phyloP scores from a whole-genome alignment of 2,113 vertebrate species.

The Menura novaehollandiae region DNA sequence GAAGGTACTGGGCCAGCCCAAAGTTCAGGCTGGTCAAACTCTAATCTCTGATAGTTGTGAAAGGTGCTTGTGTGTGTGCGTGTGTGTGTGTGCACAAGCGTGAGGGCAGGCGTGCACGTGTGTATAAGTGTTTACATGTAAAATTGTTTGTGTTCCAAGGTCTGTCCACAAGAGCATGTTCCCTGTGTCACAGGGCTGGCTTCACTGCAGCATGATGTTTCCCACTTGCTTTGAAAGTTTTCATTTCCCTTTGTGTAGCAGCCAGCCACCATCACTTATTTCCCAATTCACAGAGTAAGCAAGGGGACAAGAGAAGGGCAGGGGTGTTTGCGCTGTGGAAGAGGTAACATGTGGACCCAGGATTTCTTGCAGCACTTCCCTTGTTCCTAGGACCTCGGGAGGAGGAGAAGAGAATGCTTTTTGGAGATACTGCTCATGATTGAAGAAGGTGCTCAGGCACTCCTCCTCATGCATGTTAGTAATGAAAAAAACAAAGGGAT shows the following conservation, averaged over 20 bases:
- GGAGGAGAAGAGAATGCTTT: background rate
- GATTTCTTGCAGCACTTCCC: background rate
- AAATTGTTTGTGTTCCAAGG: background rate
- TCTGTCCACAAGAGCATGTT: too few relatives aligned
- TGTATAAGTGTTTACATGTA: too few relatives aligned
- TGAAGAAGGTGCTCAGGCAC: background rate
- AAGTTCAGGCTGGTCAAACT: background rate
- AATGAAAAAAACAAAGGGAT: background rate
- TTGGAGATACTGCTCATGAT: background rate
- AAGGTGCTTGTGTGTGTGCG: rapidly evolving
- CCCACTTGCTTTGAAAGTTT: background rate
- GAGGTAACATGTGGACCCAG: background rate
- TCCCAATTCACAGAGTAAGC: background rate
- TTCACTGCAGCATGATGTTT: background rate
- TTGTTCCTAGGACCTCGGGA: background rate
- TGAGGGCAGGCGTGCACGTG: background rate
- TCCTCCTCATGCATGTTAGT: background rate
- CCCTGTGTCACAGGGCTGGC: background rate
- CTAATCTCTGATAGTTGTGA: background rate
- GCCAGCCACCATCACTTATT: background rate
- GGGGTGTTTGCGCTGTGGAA: background rate
- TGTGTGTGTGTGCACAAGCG: background rate
- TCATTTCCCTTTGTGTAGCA: background rate
- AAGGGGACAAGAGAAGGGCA: background rate
- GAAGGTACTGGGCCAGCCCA: background rate